Base-by-base conservation (phyloP, 2,797 vertebrate species). In the Carduelis carduelis region DNA sequence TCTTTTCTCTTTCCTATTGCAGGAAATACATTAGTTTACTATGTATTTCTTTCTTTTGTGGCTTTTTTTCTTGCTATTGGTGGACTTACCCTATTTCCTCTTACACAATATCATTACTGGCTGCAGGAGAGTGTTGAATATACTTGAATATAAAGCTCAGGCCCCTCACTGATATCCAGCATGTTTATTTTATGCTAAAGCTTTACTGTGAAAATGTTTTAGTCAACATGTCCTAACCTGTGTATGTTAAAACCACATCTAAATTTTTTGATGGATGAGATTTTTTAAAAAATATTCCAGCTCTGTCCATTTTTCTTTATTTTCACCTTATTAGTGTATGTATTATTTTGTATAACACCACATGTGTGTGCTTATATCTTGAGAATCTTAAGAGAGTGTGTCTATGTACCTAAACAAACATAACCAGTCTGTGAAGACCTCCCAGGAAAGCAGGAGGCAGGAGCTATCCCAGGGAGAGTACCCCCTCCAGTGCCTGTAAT, bases 401-500 rank as follows among this genome's bases (percentile, higher is more conserved):
- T 39, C 0, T 49, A 3, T 75, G 1, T 46, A 24, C 66, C 10
- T 46, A 21, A 24, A 43, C 34, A 43, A 60, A 80, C 71, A 30
- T 59, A 92, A 50, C 16, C 41, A 35, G 18, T 59, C 41, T 78
- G 23, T 39, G 27, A 55, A 77, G 78, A 89, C 66, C 47, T 89
- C 46, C 43, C 55, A 43, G 66, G 74, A 55, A 87, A 56, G 60
- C 59, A 39, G 3, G n/a, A 41, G 8, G 21, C 1, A 0, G 37
- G n/a, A 68, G 41, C 34, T 71, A 64, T 68, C 20, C 60, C 30
- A 27, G 39, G 70, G 49, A 53, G 19, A 69, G 22, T 12, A n/a
- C 23, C 52, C 49, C 32, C 21, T 92, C 47, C 30, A 8, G 47
- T 55, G 34, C 0, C 0, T 24, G 0, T 60, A 72, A 70, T 60